A percentile compares a stretch with the other conserved stretches of the same genome.
phyloP scores from a whole-genome alignment of 2,113 vertebrate species.

The Indicator maculatus region DNA sequence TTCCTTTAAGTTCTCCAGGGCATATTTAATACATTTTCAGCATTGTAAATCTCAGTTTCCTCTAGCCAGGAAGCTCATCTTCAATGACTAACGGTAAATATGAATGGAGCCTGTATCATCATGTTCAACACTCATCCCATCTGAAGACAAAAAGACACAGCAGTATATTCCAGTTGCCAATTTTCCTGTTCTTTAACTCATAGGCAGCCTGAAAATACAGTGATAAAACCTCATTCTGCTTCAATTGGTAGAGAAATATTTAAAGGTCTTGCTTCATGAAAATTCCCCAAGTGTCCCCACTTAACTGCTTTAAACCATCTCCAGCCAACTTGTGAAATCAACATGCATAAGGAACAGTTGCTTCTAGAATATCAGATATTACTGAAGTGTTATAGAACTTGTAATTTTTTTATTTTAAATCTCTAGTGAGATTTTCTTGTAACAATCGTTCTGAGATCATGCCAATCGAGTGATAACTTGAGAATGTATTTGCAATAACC shows the following conservation, averaged over 20 bases:
- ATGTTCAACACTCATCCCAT: not conserved
- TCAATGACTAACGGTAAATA: not conserved
- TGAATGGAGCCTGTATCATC: not conserved
- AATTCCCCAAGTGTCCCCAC: not conserved
- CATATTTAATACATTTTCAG: not conserved
- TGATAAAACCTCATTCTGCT: not conserved
- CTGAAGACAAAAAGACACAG: not conserved
- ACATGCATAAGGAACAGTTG: not conserved
- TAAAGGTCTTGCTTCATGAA: not conserved
- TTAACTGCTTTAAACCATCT: not conserved
- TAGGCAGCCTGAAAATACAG: not conserved
- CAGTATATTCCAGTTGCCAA: not conserved
- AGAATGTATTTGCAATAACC: not conserved
- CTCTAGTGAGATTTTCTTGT: not conserved
- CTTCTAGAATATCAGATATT: not conserved
- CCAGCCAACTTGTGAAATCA: not conserved
- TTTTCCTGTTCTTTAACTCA: not conserved
- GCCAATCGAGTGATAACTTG: rapidly evolving
- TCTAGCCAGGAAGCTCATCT: not conserved
- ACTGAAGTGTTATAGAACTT: not conserved
- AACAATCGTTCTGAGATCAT: not conserved
- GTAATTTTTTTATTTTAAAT: not conserved
- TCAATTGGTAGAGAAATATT: not conserved
- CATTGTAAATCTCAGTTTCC: not conserved
- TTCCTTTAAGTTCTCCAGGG: not conserved